Evolutionary conservation across 2,888 invertebrate species (phyloP), one percentile per base, ranked within the genome.

Genomic region (Cheilosia grossa): DNA sequence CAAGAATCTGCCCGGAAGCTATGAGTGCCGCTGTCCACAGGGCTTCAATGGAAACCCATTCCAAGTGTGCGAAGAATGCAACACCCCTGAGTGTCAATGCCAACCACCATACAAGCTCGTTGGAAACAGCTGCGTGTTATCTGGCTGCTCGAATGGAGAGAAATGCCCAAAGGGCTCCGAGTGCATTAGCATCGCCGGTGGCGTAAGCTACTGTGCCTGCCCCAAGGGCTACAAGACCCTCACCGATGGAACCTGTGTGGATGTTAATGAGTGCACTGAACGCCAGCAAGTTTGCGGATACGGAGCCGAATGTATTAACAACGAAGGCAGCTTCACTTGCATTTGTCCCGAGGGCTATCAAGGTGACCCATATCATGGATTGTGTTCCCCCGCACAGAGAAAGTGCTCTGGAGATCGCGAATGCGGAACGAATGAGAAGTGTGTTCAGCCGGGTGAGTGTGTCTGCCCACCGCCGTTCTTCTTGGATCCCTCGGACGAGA

Each of bases 21-120:
- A 98, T 90, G 97, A 97, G 92, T 98, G 98, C 88, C 96, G 96
- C 89, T 98, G 98, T 89, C 96, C 97, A 0, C 93, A 95, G 33
- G 97, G 97, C 40, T 97, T 96, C 90, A 96, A 96, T 89, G 98
- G 98, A 54, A 98, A 98, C 92, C 97, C 98, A 0, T 98, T 97
- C 90, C 94, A 95, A 17, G 93, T 95, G 87, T 98, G 98, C 90
- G 96, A 97, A 92, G 94, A 97, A 90, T 97, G 97, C 90, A 95
- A 94, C 90, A 95, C 95, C 86, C 94, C 96, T 54, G 96, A 95
- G 89, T 98, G 98, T 89, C 96, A 96, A 89, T 98, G 98, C 89
- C 96, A 96, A 91, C 95, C 96, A 24, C 97, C 97, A 0, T 97
- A 97, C 90, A 96, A 96, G 92, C 93, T 97, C 59, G 94, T 96